Base-by-base conservation (phyloP, 2,797 vertebrate species). In the Intellagama lesueurii region DNA sequence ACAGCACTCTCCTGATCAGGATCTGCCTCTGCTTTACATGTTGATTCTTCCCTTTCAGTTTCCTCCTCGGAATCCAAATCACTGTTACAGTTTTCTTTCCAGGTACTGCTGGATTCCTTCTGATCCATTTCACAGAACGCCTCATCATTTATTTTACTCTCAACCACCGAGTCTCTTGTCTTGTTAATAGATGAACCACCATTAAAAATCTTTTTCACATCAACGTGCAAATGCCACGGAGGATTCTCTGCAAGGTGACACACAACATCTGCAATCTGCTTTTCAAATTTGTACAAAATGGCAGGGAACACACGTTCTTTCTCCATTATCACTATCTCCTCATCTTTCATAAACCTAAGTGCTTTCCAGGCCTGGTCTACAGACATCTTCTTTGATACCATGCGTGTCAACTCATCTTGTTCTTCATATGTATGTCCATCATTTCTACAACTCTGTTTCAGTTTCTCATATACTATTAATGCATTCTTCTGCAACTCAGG, bases 361-460 rank as follows among this genome's bases (percentile, higher is more conserved):
- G 97, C 96, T 0, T 96, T 78, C 96, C 97, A 98, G 28, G 90
- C 95, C 1, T 94, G 83, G 0, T 93, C 83, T 49, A 94, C 92
- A 12, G 91, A 40, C 90, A 97, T 96, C 0, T 92, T 16, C 2
- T 79, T 77, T 2, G 90, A 92, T 69, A 97, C 90, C 0, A 70
- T 35, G 9, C 0, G 1, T 64, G 94, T 96, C 30, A 98, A 94
- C 16, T 88, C 77, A 5, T 92, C 76, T 89, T 92, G 94, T 28
- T 97, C 91, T 52, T 97, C 93, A 0, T 96, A 98, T 0, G 98
- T 98, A 93, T 98, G 97, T n/a, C 98, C 98, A 3, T 92, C 91
- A 5, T 95, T 72, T 91, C 95, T 91, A 85, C 98, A 98, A 3
- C 35, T 81, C 26, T 78, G 84, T 94, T 98, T 98, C 72, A 98